phyloP scores from a whole-genome alignment of 2,888 invertebrate species.

The Metalampra italica region DNA sequence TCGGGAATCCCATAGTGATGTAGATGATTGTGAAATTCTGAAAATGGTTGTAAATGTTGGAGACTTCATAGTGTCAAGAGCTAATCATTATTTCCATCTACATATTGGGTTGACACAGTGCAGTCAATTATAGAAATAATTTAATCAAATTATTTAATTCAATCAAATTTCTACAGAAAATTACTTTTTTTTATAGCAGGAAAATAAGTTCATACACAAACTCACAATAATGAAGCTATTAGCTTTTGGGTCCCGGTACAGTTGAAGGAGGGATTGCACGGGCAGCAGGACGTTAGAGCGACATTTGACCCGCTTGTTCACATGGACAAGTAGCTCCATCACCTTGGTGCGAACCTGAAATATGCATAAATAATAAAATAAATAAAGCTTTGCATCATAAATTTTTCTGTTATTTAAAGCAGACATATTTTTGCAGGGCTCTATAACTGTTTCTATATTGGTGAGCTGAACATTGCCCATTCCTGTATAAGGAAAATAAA shows the following conservation, averaged over 20 bases:
- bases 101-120: too few relatives aligned
- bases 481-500: too few relatives aligned
- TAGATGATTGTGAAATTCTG: constrained; percentile 97
- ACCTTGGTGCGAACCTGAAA: constrained; percentile 83
- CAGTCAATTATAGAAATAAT: too few relatives aligned
- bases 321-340: constrained; percentile 94
- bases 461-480: too few relatives aligned
- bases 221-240: constrained; percentile 89
- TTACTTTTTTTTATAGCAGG: too few relatives aligned
- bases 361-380: not conserved
- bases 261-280: constrained; percentile 87
- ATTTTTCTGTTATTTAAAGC: constrained; percentile 14
- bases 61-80: too few relatives aligned
- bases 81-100: too few relatives aligned
- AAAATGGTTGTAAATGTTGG: constrained; percentile 35
- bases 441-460: too few relatives aligned
- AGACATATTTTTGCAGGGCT: too few relatives aligned
- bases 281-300: constrained; percentile 91
- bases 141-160: too few relatives aligned
- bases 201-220: constrained; percentile 17
- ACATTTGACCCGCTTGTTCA: constrained; percentile 93
- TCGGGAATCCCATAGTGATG: constrained; percentile 93
- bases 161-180: too few relatives aligned
- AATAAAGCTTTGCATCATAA: too few relatives aligned
- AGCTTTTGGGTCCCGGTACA: constrained; percentile 87